Percentiles rank a stretch among this genome's conserved stretches.
Evolutionary conservation across 2,888 invertebrate genomes (phyloP).

Genomic region (Pterostichus madidus): DNA sequence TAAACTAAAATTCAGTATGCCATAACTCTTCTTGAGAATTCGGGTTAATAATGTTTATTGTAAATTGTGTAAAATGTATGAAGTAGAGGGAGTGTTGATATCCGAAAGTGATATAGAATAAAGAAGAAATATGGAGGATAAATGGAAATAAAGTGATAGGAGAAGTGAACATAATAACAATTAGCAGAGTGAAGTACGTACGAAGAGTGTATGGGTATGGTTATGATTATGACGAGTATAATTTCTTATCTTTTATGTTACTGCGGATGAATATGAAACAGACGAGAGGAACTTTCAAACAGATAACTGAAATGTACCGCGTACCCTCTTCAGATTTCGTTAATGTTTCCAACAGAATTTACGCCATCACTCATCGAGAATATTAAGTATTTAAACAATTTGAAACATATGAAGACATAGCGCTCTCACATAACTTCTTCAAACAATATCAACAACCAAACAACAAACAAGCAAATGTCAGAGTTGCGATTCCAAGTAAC

Average conservation of each 20-base stretch:
- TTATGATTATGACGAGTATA: slow-evolving; percentile 44
- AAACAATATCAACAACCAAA: background rate
- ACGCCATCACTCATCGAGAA: background rate
- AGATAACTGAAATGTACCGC: slow-evolving; percentile 25
- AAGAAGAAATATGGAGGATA: slow-evolving; percentile 30
- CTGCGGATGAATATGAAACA: slow-evolving; percentile 41
- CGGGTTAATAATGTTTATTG: too few relatives aligned
- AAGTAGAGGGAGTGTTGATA: background rate
- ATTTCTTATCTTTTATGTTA: slow-evolving; percentile 53
- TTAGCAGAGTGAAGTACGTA: slow-evolving; percentile 34
- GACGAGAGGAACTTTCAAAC: slow-evolving; percentile 40
- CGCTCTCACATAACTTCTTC: background rate
- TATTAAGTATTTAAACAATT: too few relatives aligned
- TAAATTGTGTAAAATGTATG: background rate
- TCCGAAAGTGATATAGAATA: background rate
- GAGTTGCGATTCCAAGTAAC: slow-evolving; percentile 5
- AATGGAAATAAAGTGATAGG: slow-evolving; percentile 52
- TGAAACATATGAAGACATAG: background rate
- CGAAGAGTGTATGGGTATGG: slow-evolving; percentile 47
- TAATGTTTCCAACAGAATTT: slow-evolving; percentile 25
- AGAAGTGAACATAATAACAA: slow-evolving; percentile 45
- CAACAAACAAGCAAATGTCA: slow-evolving; percentile 21
- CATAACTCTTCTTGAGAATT: too few relatives aligned
- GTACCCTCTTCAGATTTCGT: slow-evolving; percentile 33
- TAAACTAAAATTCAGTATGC: too few relatives aligned